These are phyloP conservation scores for Congeria kusceri DNA, from an alignment of 2,888 invertebrate genomes.

Conservation along the genomic window DNA sequence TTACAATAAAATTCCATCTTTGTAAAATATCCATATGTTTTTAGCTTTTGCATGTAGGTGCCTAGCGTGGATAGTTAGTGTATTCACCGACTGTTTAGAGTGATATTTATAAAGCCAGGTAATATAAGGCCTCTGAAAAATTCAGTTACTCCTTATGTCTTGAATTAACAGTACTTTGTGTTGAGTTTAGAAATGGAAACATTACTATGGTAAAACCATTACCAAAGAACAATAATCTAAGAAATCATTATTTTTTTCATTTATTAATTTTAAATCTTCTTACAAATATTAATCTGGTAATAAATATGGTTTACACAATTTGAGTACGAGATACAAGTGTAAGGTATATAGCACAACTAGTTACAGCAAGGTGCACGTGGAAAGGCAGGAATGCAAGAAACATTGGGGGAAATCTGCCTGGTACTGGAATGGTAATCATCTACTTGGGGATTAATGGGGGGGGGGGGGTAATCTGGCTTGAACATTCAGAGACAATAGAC, in stretches of 20 bases:
- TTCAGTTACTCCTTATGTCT: no score
- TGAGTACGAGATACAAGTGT: constrained; percentile 28
- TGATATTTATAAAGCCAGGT: no score
- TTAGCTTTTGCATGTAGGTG: no score
- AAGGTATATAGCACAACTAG: constrained; percentile 57
- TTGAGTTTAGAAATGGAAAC: no score
- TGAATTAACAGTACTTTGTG: no score
- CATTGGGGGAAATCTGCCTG: no score
- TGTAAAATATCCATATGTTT: no score
- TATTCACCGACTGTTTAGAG: no score
- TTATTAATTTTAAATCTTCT: constrained; percentile 56
- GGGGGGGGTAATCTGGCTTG: neutral
- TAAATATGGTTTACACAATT: constrained; percentile 51
- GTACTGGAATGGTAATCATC: neutral
- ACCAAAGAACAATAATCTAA: neutral
- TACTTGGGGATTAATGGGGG: neutral
- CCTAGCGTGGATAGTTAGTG: no score
- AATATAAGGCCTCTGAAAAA: no score
- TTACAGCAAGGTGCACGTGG: constrained; percentile 54
- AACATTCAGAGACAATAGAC: neutral
- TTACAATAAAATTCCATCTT: no score
- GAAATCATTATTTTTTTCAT: constrained; percentile 31
- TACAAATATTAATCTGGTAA: constrained; percentile 47
- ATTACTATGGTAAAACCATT: neutral
- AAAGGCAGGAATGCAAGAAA: constrained; percentile 40